Conservation (phyloP, 2,797 vertebrate genomes). For the Gouania willdenowi region DNA sequence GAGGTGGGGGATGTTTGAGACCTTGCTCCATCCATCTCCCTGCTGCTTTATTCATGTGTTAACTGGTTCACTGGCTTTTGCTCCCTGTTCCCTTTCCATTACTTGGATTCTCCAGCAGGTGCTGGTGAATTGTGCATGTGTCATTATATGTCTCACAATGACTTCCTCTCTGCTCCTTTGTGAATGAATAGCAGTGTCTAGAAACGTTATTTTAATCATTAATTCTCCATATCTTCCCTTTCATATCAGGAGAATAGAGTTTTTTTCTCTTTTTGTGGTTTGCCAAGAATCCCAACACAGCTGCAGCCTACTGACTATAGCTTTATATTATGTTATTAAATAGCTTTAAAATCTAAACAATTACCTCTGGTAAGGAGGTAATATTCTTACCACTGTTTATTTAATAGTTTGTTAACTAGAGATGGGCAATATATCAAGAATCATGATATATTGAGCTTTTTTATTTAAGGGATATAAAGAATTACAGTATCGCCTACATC, state of each 20-base stretch:
- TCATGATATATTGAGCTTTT: too few species aligned
- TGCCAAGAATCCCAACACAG: neutral
- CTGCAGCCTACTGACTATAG: too few species aligned
- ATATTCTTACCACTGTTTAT: too few species aligned
- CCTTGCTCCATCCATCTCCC: constrained; percentile 58
- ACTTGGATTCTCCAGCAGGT: constrained; percentile 52
- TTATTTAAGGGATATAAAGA: too few species aligned
- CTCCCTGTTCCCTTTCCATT: constrained; percentile 51
- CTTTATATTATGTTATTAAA: too few species aligned
- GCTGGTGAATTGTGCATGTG: constrained; percentile 41
- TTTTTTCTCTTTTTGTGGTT: neutral
- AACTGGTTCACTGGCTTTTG: constrained; percentile 53
- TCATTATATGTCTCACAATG: constrained; percentile 41
- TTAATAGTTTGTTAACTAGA: too few species aligned
- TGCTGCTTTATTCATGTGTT: constrained; percentile 64
- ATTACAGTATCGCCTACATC: too few species aligned
- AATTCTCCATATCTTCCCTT: neutral
- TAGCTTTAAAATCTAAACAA: too few species aligned
- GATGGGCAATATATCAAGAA: too few species aligned
- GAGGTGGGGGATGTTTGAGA: constrained; percentile 13
- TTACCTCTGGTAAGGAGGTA: too few species aligned
- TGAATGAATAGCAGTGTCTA: constrained; percentile 22
- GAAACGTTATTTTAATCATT: constrained; percentile 19
- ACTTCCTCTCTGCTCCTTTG: constrained; percentile 22
- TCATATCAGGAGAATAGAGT: too few species aligned